Evolutionary conservation across 2,888 invertebrate species (phyloP), one percentile per base, ranked within the genome.

Genomic region (Lampropteryx suffumata): DNA sequence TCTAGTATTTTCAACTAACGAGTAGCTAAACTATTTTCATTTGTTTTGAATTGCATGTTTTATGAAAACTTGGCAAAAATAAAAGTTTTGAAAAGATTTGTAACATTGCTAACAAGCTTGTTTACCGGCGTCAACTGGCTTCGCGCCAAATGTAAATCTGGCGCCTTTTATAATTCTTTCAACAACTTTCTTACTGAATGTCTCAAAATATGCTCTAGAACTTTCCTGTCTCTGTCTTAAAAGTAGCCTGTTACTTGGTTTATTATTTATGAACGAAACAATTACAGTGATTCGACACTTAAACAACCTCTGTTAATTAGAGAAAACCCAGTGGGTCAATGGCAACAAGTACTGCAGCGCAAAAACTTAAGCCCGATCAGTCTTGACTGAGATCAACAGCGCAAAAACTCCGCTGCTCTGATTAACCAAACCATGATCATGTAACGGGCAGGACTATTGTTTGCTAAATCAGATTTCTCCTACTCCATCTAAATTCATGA

Each of bases 291-390:
- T 55, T 50, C 54, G 28, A 49, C 34, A 28, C 24, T 28, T n/a
- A 28, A 39, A 62, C 65, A 76, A 62, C 76, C 77, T 79, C 68
- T 65, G 64, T 62, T 80, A 79, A 84, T 84, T 77, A 76, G 77
- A 77, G 80, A 83, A 82, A 83, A 74, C 73, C 63, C 51, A 70
- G 63, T 75, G 65, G 82, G 82, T 82, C 85, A 85, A 84, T 85
- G 84, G 73, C 82, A 71, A 73, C 61, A 46, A 46, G 53, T 64
- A 66, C 63, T 54, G 49, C 56, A 41, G 11, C 45, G 44, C 70
- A 82, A 77, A 72, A 75, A 64, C 54, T 55, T 51, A 60, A 69
- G 64, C 55, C 65, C 65, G 73, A 67, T 76, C 68, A 75, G 64
- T 69, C 68, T 68, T 64, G 69, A 68, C 62, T 64, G 61, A 61